phyloP scores from a whole-genome alignment of 2,888 invertebrate genomes.

The Ophion ventricosus region DNA sequence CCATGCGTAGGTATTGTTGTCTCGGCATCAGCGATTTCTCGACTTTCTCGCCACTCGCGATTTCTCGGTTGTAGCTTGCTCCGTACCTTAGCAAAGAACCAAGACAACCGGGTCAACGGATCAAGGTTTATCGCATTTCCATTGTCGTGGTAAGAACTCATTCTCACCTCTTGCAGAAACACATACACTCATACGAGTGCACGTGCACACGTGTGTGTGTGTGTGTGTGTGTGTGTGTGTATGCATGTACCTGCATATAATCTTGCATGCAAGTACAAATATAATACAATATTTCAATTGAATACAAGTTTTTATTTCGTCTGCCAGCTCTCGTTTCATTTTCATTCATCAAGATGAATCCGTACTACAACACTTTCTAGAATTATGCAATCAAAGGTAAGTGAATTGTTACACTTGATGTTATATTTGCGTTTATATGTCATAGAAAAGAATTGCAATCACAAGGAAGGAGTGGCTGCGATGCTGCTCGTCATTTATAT shows the following conservation, averaged over 20 bases:
- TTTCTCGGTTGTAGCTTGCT: slow-evolving; percentile 22
- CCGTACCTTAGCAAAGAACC: slow-evolving; percentile 49
- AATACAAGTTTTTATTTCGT: neutral
- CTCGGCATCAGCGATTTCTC: slow-evolving; percentile 52
- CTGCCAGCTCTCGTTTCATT: neutral
- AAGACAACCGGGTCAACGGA: slow-evolving; percentile 67
- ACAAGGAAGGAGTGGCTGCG: neutral
- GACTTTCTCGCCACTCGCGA: slow-evolving; percentile 65
- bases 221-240: neutral
- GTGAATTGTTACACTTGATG: neutral
- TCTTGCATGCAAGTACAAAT: neutral
- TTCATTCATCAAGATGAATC: slow-evolving; percentile 4
- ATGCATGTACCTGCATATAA: neutral
- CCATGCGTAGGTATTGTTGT: slow-evolving; percentile 48
- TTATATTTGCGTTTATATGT: slow-evolving; percentile 9
- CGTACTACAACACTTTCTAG: neutral
- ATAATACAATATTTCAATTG: neutral
- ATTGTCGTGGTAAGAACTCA: slow-evolving; percentile 48
- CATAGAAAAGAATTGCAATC: slow-evolving; percentile 17
- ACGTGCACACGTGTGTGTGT: neutral
- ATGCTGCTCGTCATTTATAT: neutral
- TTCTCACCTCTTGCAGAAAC: slow-evolving; percentile 29
- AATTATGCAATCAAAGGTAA: slow-evolving; percentile 9
- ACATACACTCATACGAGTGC: neutral
- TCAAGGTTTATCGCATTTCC: slow-evolving; percentile 65